These are phyloP conservation scores for Iselma pallidipennis DNA, from an alignment of 2,888 invertebrate genomes.

Conservation along the genomic window DNA sequence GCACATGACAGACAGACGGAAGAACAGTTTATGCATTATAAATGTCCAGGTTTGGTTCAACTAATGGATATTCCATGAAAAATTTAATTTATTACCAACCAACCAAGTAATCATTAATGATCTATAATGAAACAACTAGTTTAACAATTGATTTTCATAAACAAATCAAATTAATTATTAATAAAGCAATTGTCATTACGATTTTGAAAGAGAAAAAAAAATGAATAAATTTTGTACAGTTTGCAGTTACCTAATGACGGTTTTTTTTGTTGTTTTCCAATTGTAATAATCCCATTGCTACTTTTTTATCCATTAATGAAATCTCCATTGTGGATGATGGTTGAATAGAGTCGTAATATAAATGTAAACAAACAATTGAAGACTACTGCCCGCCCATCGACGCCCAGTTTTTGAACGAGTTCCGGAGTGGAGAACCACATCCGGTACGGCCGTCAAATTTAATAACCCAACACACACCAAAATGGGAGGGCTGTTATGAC, in stretches of 20 bases:
- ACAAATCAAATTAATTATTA: background rate
- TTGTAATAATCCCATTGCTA: background rate
- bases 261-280: background rate
- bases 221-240: no score
- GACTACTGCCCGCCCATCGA: constrained; percentile 29
- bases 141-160: no score
- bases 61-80: background rate
- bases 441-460: constrained; percentile 34
- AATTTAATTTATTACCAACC: background rate
- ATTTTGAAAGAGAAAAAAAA: no score
- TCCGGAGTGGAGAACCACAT: constrained; percentile 31
- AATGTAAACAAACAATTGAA: constrained; percentile 35
- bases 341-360: constrained; percentile 30
- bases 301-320: background rate
- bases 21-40: background rate
- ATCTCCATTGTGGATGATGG: no score
- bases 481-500: constrained; percentile 29
- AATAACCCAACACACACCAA: constrained; percentile 28
- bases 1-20: background rate
- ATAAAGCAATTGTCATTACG: background rate
- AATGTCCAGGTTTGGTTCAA: background rate
- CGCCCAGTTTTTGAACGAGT: constrained; percentile 30
- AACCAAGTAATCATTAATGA: background rate
- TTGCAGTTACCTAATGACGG: background rate
- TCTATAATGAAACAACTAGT: background rate